Percentiles rank a stretch among this genome's conserved stretches.
These are phyloP conservation scores for Oreochromis grahami DNA, from an alignment of 2,797 vertebrate species.

Conservation along the genomic window DNA sequence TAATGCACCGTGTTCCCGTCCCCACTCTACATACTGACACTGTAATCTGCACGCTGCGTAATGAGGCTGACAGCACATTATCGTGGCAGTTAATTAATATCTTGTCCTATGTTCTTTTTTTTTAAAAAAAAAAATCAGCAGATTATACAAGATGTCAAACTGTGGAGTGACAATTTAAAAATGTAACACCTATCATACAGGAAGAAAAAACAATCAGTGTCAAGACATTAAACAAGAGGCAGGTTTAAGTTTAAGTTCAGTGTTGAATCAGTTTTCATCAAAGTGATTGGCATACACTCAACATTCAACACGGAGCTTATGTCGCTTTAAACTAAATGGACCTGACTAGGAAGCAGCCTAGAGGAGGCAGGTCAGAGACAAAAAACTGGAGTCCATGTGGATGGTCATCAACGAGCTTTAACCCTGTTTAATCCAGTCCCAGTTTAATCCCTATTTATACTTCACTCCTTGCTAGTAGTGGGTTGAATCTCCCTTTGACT, in stretches of 20 bases:
- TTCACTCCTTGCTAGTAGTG: neutral
- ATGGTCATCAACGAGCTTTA: neutral
- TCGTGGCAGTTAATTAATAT: neutral
- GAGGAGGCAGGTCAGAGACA: neutral
- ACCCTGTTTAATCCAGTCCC: neutral
- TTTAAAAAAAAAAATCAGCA: neutral
- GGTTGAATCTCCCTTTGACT: neutral
- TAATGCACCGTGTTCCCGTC: neutral
- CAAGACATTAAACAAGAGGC: neutral
- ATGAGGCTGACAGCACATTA: conserved; percentile 3
- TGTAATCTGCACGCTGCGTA: neutral
- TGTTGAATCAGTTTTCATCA: neutral
- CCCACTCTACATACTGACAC: neutral
- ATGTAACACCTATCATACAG: neutral
- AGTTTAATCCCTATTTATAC: neutral
- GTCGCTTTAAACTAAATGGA: neutral
- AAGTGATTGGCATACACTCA: neutral
- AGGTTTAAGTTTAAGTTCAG: neutral
- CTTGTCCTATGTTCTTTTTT: neutral
- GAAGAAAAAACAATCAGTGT: neutral
- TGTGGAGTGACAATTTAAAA: neutral
- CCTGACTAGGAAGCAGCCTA: neutral
- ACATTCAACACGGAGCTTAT: neutral
- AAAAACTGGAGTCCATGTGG: neutral
- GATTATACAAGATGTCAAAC: neutral